Evolutionary conservation across 2,888 invertebrate species (phyloP).

Genomic region (Rambutsinella grinnellia): DNA sequence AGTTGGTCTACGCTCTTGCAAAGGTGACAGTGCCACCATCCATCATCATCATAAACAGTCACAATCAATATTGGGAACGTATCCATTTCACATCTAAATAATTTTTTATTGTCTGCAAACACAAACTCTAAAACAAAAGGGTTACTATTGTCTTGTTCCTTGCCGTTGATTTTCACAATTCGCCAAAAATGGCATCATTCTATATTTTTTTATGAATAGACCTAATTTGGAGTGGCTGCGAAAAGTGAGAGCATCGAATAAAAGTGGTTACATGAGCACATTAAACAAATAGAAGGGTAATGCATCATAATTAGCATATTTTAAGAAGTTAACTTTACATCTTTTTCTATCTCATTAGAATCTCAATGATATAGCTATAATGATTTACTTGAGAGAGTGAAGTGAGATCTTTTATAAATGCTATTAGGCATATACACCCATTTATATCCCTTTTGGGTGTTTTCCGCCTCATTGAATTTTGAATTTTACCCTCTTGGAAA

Average conservation of each 20-base stretch:
- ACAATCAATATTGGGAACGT: constrained; percentile 11
- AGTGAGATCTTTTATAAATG: constrained; percentile 5
- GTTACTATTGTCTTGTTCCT: background rate
- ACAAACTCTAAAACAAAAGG: constrained; percentile 15
- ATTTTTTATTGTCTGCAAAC: constrained; percentile 29
- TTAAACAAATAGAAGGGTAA: constrained; percentile 37
- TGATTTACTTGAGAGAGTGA: too few relatives aligned
- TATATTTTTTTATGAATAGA: constrained; percentile 14
- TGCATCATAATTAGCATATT: constrained; percentile 31
- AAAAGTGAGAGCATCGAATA: background rate
- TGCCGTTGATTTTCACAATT: constrained; percentile 36
- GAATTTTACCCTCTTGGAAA: constrained; percentile 8
- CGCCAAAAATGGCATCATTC: constrained; percentile 40
- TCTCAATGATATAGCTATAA: too few relatives aligned
- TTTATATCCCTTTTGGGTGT: constrained; percentile 20
- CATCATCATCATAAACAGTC: constrained; percentile 23
- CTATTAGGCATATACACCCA: background rate
- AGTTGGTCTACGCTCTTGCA: too few relatives aligned
- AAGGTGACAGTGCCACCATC: constrained; percentile 19
- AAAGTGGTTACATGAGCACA: constrained; percentile 7
- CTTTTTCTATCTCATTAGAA: too few relatives aligned
- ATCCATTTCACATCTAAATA: constrained; percentile 21
- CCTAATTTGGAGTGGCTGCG: background rate
- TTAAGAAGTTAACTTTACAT: too few relatives aligned
- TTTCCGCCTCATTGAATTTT: constrained; percentile 41